Percentiles rank a stretch among this genome's conserved stretches.
Conservation (phyloP, 2,888 invertebrate genomes). For the Agonopterix alstromeriana region DNA sequence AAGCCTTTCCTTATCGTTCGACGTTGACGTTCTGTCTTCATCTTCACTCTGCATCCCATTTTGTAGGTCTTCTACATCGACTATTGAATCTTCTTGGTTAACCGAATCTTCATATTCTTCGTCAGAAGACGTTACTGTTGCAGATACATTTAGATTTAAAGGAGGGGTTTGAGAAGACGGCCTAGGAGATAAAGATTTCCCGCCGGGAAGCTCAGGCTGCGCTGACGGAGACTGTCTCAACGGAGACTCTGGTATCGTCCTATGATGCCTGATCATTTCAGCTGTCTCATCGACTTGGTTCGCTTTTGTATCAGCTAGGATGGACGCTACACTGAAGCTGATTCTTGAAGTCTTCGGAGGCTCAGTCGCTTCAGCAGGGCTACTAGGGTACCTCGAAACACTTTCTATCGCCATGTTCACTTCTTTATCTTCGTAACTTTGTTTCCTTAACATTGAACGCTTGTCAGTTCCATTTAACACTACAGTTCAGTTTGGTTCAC, state of each 20-base stretch:
- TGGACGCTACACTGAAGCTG: constrained; percentile 92
- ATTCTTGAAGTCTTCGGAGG: constrained; percentile 80
- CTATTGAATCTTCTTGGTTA: constrained; percentile 81
- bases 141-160: constrained; percentile 65
- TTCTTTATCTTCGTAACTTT: constrained; percentile 71
- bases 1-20: constrained; percentile 52
- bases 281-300: constrained; percentile 64
- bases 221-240: constrained; percentile 64
- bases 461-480: constrained; percentile 72
- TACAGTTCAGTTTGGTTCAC: constrained; percentile 26
- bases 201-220: constrained; percentile 65
- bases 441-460: constrained; percentile 80
- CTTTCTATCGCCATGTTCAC: constrained; percentile 83
- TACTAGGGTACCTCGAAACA: constrained; percentile 80
- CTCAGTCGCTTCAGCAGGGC: constrained; percentile 79
- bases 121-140: constrained; percentile 71
- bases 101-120: constrained; percentile 84
- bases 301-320: constrained; percentile 88
- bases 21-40: constrained; percentile 50
- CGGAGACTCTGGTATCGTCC: constrained; percentile 69
- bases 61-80: constrained; percentile 88
- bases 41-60: constrained; percentile 72
- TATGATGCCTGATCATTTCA: constrained; percentile 69
- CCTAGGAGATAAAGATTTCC: constrained; percentile 52
- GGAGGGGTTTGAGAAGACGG: constrained; percentile 65